These are phyloP conservation scores for Chanos chanos DNA, from an alignment of 2,797 vertebrate species.

Conservation along the genomic window DNA sequence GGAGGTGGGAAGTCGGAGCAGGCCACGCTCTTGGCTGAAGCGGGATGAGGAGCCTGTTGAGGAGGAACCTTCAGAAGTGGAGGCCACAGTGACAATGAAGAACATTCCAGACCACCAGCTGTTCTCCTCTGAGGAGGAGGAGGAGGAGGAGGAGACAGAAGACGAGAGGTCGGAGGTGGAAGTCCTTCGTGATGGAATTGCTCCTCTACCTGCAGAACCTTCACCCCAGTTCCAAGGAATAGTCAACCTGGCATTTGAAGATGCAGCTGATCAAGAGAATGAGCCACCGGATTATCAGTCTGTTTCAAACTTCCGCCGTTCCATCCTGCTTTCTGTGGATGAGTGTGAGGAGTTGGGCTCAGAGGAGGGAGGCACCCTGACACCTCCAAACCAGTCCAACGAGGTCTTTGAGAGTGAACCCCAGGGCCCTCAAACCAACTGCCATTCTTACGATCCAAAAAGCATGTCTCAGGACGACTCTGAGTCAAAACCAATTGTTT, in stretches of 20 bases:
- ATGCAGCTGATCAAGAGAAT: conserved; percentile 79
- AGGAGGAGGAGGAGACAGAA: conserved; percentile 91
- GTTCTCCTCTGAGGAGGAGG: conserved; percentile 88
- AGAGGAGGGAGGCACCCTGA: conserved; percentile 82
- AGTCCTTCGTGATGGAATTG: conserved; percentile 70
- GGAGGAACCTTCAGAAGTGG: conserved; percentile 60
- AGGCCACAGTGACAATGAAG: conserved; percentile 65
- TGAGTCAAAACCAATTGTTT: conserved; percentile 43
- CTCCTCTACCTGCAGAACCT: conserved; percentile 56
- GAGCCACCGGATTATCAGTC: conserved; percentile 73
- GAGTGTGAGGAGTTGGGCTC: conserved; percentile 95
- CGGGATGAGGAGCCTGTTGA: conserved; percentile 60
- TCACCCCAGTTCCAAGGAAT: conserved; percentile 87
- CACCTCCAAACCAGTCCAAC: conserved; percentile 64
- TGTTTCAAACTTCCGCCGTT: conserved; percentile 83
- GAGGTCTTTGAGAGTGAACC: conserved; percentile 83
- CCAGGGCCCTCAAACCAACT: conserved; percentile 1
- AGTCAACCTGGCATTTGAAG: conserved; percentile 93
- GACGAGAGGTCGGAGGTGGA: conserved; percentile 93
- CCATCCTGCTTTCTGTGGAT: conserved; percentile 92
- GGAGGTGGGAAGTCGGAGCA: conserved; percentile 72
- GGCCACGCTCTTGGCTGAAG: conserved; percentile 78
- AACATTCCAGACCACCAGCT: conserved; percentile 79
- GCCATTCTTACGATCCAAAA: conserved; percentile 8
- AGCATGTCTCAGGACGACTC: conserved; percentile 17